phyloP scores from a whole-genome alignment of 2,113 vertebrate species.

The Gymnogyps californianus region DNA sequence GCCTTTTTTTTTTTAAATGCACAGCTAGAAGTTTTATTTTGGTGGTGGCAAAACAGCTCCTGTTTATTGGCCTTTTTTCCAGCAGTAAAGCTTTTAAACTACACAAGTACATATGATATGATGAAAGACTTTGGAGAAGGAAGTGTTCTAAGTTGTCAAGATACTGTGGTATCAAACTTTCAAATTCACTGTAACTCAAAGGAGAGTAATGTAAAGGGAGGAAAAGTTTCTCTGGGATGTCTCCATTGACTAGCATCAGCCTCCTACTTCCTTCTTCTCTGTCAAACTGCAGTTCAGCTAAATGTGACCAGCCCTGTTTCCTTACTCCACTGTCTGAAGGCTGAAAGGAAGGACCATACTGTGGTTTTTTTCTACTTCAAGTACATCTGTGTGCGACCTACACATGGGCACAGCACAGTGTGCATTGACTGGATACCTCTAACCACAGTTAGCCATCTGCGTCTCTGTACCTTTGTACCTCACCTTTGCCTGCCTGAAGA shows the following conservation, averaged over 20 bases:
- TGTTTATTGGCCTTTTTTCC: neutral
- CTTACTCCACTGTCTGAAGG: neutral
- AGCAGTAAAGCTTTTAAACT: neutral
- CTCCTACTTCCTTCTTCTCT: neutral
- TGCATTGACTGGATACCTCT: no score
- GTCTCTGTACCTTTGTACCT: neutral
- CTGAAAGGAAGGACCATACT: neutral
- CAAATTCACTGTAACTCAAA: neutral
- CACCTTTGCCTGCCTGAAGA: neutral
- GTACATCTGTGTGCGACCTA: neutral
- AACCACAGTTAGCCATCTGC: no score
- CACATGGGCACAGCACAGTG: accelerated
- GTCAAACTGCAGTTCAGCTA: neutral
- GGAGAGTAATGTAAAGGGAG: neutral
- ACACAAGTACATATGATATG: accelerated
- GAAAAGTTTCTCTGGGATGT: neutral
- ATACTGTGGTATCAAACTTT: neutral
- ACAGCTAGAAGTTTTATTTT: neutral
- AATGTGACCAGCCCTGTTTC: accelerated
- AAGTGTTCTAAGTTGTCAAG: neutral
- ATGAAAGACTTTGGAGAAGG: neutral
- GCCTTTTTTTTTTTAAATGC: neutral
- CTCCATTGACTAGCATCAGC: neutral
- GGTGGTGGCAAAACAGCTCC: neutral
- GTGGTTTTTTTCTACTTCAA: neutral